Evolutionary conservation across 2,113 vertebrate genomes (phyloP).

Genomic region (Amblyornis subalaris): DNA sequence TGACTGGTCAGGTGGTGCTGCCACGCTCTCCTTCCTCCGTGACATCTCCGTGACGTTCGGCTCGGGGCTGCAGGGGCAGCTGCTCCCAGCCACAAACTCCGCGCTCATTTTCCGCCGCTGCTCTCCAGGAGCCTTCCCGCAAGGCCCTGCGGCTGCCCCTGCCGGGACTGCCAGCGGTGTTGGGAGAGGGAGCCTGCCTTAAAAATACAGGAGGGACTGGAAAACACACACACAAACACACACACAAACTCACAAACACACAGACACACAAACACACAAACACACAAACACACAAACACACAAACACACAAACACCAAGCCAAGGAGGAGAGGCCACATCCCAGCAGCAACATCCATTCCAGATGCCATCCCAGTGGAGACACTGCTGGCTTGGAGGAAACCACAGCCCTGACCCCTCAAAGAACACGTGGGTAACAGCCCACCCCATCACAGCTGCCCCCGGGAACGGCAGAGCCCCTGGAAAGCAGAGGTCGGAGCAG

Average conservation of each 20-base stretch:
- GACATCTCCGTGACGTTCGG: not conserved
- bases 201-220: not conserved
- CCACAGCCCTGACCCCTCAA: not conserved
- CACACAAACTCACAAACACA: not conserved
- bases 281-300: not conserved
- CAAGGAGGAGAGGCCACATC: not conserved
- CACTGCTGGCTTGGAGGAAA: not conserved
- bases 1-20: conserved; percentile 8
- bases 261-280: not conserved
- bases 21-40: not conserved
- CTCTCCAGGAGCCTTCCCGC: not conserved
- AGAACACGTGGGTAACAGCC: not conserved
- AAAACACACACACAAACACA: not conserved
- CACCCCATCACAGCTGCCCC: not conserved
- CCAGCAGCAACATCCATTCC: not conserved
- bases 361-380: not conserved
- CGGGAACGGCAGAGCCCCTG: not conserved
- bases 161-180: not conserved
- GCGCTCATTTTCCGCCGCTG: not conserved
- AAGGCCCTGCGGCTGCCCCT: not conserved
- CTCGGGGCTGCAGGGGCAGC: not conserved
- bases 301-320: not conserved
- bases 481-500: not conserved
- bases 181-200: not conserved
- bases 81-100: not conserved